Evolutionary conservation across 2,797 vertebrate genomes (phyloP), one percentile per base, ranked within the genome.

Genomic region (Clarias laeviceps): DNA sequence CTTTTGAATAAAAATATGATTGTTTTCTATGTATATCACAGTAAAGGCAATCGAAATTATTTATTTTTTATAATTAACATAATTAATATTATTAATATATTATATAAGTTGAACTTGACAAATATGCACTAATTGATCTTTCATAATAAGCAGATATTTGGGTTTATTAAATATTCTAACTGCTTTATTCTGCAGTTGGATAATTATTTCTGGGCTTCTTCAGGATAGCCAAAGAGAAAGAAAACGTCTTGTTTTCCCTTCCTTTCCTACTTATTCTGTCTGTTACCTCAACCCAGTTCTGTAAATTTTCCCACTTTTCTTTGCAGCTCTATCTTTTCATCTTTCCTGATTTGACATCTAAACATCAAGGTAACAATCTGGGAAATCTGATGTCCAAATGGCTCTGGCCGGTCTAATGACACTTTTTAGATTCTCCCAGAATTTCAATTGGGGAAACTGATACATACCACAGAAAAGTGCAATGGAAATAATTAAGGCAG

Each of bases 401-500:
- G 85, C 56, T 84, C 17, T 85, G 84, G 80, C 77, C 83, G 65
- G 82, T 72, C 24, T 54, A 69, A 59, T 86, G 57, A 27, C 54
- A 69, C 65, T 84, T 32, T 18, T 37, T 82, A 70, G 59, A 70
- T 82, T 77, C 82, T 74, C 74, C 37, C 11, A 77, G 70, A n/a
- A 59, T 73, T 82, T 18, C 61, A 61, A 54, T 69, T 50, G 57
- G n/a, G 9, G 32, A 37, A 59, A 37, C 74, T 80, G 56, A 37
- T 82, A 70, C 64, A 69, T 82, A 84, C 27, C 81, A 83, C 7
- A n/a, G 50, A 76, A 59, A 73, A 88, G 69, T 84, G 17, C 74
- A 54, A 14, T 66, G 86, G 73, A 91, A 91, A 89, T 88, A 32
- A 88, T 89, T 92, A 62, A 90, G 86, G 82, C 87, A 82, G 89